Evolutionary conservation across 2,888 invertebrate genomes (phyloP).

Genomic region (Villa cingulata): DNA sequence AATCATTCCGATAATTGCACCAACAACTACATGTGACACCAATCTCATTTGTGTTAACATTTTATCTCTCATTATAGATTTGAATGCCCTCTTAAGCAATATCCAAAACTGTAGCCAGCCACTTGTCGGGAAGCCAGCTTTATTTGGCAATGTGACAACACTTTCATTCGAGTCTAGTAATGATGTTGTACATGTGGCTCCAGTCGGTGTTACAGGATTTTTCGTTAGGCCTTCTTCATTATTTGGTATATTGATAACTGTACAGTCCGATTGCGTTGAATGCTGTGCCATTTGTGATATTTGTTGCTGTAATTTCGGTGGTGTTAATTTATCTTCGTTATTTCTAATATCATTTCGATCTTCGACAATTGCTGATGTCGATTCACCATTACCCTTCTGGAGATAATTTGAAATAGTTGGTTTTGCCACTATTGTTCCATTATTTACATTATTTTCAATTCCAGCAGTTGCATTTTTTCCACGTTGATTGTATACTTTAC

Average conservation of each 20-base stretch:
- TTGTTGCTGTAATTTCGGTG: slow-evolving; percentile 28
- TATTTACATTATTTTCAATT: slow-evolving; percentile 15
- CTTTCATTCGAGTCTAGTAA: slow-evolving; percentile 59
- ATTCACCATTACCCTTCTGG: slow-evolving; percentile 34
- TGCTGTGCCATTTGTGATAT: slow-evolving; percentile 17
- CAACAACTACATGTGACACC: slow-evolving; percentile 60
- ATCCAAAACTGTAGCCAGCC: slow-evolving; percentile 78
- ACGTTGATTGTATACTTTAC: slow-evolving; percentile 43
- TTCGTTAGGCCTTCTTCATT: slow-evolving; percentile 13
- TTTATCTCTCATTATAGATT: slow-evolving; percentile 70
- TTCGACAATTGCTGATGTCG: not conserved
- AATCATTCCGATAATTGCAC: slow-evolving; percentile 80
- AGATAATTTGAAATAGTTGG: slow-evolving; percentile 44
- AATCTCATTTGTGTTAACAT: slow-evolving; percentile 81
- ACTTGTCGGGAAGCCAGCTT: slow-evolving; percentile 66
- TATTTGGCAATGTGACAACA: slow-evolving; percentile 49
- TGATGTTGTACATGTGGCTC: slow-evolving; percentile 56
- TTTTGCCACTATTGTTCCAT: slow-evolving; percentile 35
- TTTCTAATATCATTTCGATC: slow-evolving; percentile 19
- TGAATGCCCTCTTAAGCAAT: slow-evolving; percentile 68
- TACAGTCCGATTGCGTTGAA: slow-evolving; percentile 26
- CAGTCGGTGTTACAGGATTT: slow-evolving; percentile 36
- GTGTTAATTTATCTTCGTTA: slow-evolving; percentile 36
- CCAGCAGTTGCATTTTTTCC: slow-evolving; percentile 16
- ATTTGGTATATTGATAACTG: slow-evolving; percentile 25